Base-by-base conservation (phyloP, 2,113 vertebrate species). In the Ceyx cyanopectus region DNA sequence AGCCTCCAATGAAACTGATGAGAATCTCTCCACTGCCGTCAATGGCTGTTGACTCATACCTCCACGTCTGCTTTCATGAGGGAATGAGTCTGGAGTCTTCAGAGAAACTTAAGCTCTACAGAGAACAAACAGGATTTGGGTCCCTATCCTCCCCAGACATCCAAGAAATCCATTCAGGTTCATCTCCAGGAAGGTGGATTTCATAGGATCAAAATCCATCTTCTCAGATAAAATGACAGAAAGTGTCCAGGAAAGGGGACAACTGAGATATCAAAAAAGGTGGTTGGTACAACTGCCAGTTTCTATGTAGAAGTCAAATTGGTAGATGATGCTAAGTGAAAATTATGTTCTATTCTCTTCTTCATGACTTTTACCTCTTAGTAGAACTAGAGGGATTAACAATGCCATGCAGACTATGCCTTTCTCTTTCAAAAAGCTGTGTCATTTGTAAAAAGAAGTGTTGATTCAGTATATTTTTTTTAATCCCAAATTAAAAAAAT, bases 401-500 rank as follows among this genome's bases (percentile, higher is more conserved):
- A 79, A 22, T 12, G 30, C 11, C 29, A 89, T 37, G 15, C 34
- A 80, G 51, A 16, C 10, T 63, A 19, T 32, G 23, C 14, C 15
- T 85, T 75, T 87, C 54, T 20, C 43, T 89, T 69, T 50, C 79
- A 80, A 90, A 87, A 20, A 86, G 43, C 37, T 85, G 60, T 34
- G 18, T 91, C 21, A 82, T 74, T 94, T 78, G 32, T n/a, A 63
- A 67, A 79, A 73, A 34, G 24, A 81, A 72, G 15, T 65, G 50
- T 87, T 89, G 77, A 90, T 85, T 82, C 87, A 87, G 51, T 79
- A 66, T 11, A 5, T 29, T 72, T 87, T 68, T 90, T 90, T 51
- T 76, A 45, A 66, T 53, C 46, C 11, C 20, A 73, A 73, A 79
- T 78, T 67, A 61, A 30, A 81, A 84, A 84, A 86, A 56, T 89